These are phyloP conservation scores for Adrianichthys oophorus DNA, from an alignment of 2,797 vertebrate genomes.

Conservation along the genomic window DNA sequence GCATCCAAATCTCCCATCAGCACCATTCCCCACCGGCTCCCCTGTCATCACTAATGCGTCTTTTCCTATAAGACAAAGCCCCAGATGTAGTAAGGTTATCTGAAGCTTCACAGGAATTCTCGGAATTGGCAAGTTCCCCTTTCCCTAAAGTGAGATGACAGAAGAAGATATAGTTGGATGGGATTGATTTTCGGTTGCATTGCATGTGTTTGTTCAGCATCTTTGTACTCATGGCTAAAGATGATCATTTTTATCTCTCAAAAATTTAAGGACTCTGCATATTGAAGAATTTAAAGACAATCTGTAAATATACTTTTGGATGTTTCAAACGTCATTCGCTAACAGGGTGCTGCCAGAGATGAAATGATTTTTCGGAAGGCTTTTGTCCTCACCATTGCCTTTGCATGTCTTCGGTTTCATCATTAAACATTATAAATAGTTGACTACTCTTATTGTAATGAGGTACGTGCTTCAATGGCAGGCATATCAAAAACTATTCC, in stretches of 20 bases:
- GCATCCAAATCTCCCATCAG: constrained; percentile 72
- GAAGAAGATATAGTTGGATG: constrained; percentile 70
- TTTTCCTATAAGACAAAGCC: constrained; percentile 73
- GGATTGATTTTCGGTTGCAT: constrained; percentile 69
- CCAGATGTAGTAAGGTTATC: constrained; percentile 79
- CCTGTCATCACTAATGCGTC: constrained; percentile 84
- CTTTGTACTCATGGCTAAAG: constrained; percentile 37
- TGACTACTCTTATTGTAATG: constrained; percentile 38
- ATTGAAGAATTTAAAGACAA: too few relatives aligned
- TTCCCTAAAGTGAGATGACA: constrained; percentile 78
- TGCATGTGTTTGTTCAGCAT: constrained; percentile 40
- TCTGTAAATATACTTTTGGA: too few relatives aligned
- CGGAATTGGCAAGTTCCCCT: constrained; percentile 84
- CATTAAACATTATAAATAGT: constrained; percentile 40
- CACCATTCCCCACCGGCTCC: constrained; percentile 68
- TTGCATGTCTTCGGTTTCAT: constrained; percentile 20
- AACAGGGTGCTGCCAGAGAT: too few relatives aligned
- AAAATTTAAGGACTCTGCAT: constrained; percentile 13
- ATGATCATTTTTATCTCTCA: constrained; percentile 14
- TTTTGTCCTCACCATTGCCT: not conserved
- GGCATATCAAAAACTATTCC: constrained; percentile 43
- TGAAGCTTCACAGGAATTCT: constrained; percentile 75
- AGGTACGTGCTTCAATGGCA: constrained; percentile 39
- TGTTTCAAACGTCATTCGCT: too few relatives aligned
- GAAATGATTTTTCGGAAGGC: too few relatives aligned